Evolutionary conservation across 2,888 invertebrate species (phyloP), one percentile per base, ranked within the genome.

Genomic region (Rutpela maculata): DNA sequence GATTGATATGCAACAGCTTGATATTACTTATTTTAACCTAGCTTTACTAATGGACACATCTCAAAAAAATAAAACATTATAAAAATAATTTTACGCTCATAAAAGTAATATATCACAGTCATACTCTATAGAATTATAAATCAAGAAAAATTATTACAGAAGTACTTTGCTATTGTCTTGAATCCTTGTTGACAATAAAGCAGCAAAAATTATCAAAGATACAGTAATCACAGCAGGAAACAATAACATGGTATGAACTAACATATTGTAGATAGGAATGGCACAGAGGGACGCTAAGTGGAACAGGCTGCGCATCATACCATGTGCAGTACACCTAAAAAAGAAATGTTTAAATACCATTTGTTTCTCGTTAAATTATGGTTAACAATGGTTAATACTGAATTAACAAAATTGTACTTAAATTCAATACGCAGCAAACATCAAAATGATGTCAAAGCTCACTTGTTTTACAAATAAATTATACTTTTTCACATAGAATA

Each of bases 321-420:
- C 93, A 85, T 91, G 92, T 0, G 92, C 92, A 0, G 92, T 92
- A 85, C 93, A 93, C 81, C 93, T 93, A 87, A 72, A 89, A 88
- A 63, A 74, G 38, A 68, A 72, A 71, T 69, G 38, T 56, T 63
- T 50, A 55, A 26, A 5, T 55, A 31, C 10, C 31, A 9, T 11
- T 57, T n/a, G 56, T n/a, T 63, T 50, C 31, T 35, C 31, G 7
- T 9, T 7, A 35, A 6, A 35, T 35, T 35, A 0, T 35, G 2
- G 2, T 26, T n/a, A n/a, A 26, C 6, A 26, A 26, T 26, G 26
- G 26, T 26, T 26, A 26, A 26, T 26, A 26, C 26, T 26, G 26
- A 26, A 26, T 6, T n/a, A n/a, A 4, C 4, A 26, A 26, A 26
- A 26, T 26, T 26, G 22, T 26, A 26, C 4, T 26, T 26, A 26